Base-by-base conservation (phyloP, 2,113 vertebrate species). In the Pelecanus crispus region DNA sequence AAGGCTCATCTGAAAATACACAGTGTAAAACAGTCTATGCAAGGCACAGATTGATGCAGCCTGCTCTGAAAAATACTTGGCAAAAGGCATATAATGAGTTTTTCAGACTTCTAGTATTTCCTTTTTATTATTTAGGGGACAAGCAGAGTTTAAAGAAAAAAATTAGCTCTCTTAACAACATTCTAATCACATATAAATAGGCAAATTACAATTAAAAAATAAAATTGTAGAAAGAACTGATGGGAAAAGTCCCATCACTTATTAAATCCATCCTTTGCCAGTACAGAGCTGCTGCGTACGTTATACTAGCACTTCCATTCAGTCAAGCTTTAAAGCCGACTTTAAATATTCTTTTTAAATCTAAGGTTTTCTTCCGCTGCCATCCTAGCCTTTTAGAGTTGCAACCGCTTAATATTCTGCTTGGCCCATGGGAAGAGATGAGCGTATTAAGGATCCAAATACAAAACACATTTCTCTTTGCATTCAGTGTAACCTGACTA, bases 401-500 rank as follows among this genome's bases (percentile, higher is more conserved):
- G 49, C 67, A 89, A 14, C 36, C 28, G 6, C 67, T 94, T 73
- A 88, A 71, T 92, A 93, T 85, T 82, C 81, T 62, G 65, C 78
- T 62, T 86, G 94, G 84, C 86, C 90, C 73, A 22, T 3, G 38
- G 90, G 83, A 83, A 90, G 82, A 62, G 67, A 72, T 34, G 61
- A 86, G 58, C 2, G 0, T 47, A 68, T n/a, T 95, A 91, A 95
- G 50, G 75, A 62, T 58, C 55, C 91, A 94, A 92, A 80, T 81
- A 77, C 44, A 78, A 89, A 92, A 36, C 94, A 90, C 94, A 93
- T 95, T 97, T 97, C 85, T 91, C 45, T 58, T 13, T 89, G 90
- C 83, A 52, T 94, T 93, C 93, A 71, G 11, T 79, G 92, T 96
- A 96, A 97, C 95, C 94, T 95, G 96, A 95, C 97, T 89, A 97